Base-by-base conservation (phyloP, 2,113 vertebrate genomes). In the Macrotus californicus region DNA sequence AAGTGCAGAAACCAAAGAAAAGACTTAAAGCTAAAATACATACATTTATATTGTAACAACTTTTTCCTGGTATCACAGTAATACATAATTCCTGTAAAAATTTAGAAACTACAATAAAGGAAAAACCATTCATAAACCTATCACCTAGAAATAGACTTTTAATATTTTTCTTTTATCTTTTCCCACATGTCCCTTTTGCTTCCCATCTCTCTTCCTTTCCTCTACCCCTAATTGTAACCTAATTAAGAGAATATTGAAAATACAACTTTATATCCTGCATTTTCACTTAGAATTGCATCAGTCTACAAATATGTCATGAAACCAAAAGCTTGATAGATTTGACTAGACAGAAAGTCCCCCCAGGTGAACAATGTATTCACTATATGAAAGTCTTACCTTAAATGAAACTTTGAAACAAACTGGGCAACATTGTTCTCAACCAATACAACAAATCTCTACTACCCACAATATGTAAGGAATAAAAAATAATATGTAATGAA, bases 171-270 rank as follows among this genome's bases (percentile, higher is more conserved):
- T 70, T 50, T 69, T 48, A 26, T 18, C 24, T 64, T 61, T 77
- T 59, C 39, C 26, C 34, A 91, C 34, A 3, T 73, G 9, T 67
- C 26, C 26, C 43, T 73, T 75, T 52, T 64, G 36, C 26, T 8
- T 84, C 43, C 24, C 31, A 0, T 50, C 15, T 96, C 73, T 41
- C 72, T 83, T 64, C 31, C 59, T 36, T 84, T 52, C 19, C 34
- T 19, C 75, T 61, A 22, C 22, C 24, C 41, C 34, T 10, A 52
- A 29, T 22, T 91, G 1, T 85, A 88, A 43, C 5, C 26, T 39
- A 93, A 70, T 93, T 89, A 80, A 92, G 41, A 92, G 22, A 75
- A 34, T 48, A 46, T 64, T 89, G 41, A 81, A 90, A 88, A 79
- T 67, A 24, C 4, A 80, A 70, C 73, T 91, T 91, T 18, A n/a